phyloP scores from a whole-genome alignment of 2,797 vertebrate species.

The Jordanella pulchra region DNA sequence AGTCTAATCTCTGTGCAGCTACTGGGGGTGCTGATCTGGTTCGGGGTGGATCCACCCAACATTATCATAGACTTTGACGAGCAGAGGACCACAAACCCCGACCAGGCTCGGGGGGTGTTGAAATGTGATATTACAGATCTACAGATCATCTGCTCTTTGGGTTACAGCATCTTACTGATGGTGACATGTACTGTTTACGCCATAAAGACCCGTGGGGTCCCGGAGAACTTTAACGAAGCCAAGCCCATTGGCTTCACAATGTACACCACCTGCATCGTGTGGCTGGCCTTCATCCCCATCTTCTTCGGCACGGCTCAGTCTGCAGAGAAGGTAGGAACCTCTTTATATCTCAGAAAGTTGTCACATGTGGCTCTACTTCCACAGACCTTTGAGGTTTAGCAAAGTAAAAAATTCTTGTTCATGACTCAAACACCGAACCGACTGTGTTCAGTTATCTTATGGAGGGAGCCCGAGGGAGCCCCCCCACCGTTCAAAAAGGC shows the following conservation, averaged over 20 bases:
- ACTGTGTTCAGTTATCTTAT: background rate
- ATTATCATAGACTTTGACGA: constrained; percentile 93
- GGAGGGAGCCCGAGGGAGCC: too few species aligned
- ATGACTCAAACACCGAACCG: background rate
- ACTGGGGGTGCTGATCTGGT: constrained; percentile 94
- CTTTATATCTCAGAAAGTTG: background rate
- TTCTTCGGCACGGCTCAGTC: constrained; percentile 95
- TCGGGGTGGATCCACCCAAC: constrained; percentile 92
- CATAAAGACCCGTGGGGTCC: constrained; percentile 93
- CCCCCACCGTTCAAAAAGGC: too few species aligned
- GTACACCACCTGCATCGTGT: constrained; percentile 98
- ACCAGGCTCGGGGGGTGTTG: constrained; percentile 86
- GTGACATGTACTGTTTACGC: constrained; percentile 96
- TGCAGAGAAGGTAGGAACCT: constrained; percentile 88
- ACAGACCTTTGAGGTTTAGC: background rate
- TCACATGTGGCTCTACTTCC: background rate
- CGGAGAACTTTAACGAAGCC: constrained; percentile 94
- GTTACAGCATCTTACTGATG: constrained; percentile 97
- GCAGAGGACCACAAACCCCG: constrained; percentile 87
- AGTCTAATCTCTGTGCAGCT: constrained; percentile 93
- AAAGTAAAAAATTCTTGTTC: background rate
- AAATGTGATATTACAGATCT: constrained; percentile 95
- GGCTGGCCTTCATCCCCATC: constrained; percentile 98
- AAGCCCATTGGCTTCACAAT: constrained; percentile 97
- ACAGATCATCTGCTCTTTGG: constrained; percentile 93